A percentile compares a stretch with the other conserved stretches of the same genome.
Evolutionary conservation across 1,140 invertebrate genomes (phyloP).

Genomic region (Caenorhabditis remanei): DNA sequence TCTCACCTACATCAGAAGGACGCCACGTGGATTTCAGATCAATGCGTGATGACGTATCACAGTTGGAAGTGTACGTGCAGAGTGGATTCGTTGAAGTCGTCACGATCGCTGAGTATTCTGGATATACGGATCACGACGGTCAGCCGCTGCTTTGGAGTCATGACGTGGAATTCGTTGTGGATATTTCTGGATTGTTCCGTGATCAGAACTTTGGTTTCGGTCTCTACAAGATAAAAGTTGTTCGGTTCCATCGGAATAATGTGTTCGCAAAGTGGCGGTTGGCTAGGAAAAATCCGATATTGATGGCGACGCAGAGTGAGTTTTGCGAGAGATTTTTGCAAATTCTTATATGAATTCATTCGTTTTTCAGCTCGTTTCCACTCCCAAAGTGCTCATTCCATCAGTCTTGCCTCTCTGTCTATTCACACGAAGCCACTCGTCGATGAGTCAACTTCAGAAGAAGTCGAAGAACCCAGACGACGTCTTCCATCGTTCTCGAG

Average conservation of each 20-base stretch:
- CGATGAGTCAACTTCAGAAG: not conserved
- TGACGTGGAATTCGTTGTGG: slow-evolving; percentile 47
- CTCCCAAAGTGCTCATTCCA: slow-evolving; percentile 40
- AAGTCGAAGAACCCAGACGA: not conserved
- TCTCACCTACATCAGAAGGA: not conserved
- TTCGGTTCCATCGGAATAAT: slow-evolving; percentile 24
- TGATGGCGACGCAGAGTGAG: slow-evolving; percentile 33
- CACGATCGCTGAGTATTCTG: slow-evolving; percentile 41
- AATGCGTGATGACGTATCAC: slow-evolving; percentile 8
- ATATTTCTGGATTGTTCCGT: slow-evolving; percentile 14
- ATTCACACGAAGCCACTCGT: not conserved
- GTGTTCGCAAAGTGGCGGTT: slow-evolving; percentile 29
- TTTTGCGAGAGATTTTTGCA: not conserved
- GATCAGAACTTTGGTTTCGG: not conserved
- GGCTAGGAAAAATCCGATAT: slow-evolving; percentile 36
- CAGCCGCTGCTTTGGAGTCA: slow-evolving; percentile 29
- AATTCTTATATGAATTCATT: not conserved
- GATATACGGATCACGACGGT: slow-evolving; percentile 41
- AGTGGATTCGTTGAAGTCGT: slow-evolving; percentile 45
- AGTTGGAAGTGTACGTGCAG: slow-evolving; percentile 29
- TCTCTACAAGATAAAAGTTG: slow-evolving; percentile 22
- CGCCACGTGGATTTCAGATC: slow-evolving; percentile 27
- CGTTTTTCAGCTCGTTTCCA: slow-evolving; percentile 32
- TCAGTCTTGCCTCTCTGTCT: not conserved
- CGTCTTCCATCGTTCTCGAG: slow-evolving; percentile 23